A percentile compares a stretch with the other conserved stretches of the same genome.
Conservation (phyloP, 1,140 invertebrate species). For the Daktulosphaira vitifoliae region DNA sequence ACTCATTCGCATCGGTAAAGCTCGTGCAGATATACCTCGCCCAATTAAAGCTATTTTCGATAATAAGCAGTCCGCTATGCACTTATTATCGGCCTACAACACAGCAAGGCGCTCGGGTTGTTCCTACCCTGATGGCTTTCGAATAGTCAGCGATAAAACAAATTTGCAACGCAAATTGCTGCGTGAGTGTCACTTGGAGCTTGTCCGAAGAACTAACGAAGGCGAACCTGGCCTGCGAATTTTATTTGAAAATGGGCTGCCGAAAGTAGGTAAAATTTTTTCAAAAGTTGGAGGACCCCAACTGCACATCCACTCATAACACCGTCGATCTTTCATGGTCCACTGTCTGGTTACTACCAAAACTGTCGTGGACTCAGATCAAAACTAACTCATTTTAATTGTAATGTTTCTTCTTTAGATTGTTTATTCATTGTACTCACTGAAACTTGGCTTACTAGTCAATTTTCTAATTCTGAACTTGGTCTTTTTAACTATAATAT, state of each 20-base stretch:
- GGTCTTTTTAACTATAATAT: not conserved
- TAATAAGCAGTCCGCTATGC: not conserved
- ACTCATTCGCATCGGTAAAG: constrained; percentile 7
- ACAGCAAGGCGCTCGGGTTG: not conserved
- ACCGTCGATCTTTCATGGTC: not conserved
- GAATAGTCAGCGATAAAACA: constrained; percentile 9
- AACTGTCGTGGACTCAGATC: not conserved
- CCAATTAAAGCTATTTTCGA: constrained; percentile 3
- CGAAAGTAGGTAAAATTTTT: not conserved
- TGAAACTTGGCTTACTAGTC: not conserved
- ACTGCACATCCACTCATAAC: not conserved
- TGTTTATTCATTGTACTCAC: not conserved
- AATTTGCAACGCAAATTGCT: not conserved
- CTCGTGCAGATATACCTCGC: not conserved
- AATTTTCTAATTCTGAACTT: not conserved
- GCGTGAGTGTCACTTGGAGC: not conserved
- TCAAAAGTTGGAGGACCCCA: not conserved
- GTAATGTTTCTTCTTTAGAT: not conserved
- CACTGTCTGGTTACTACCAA: not conserved
- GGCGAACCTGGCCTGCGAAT: not conserved
- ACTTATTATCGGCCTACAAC: not conserved
- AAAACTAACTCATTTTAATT: not conserved
- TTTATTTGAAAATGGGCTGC: not conserved
- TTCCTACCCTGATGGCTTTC: not conserved
- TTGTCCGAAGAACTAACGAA: not conserved